phyloP scores from a whole-genome alignment of 2,888 invertebrate genomes.

The Amitus sp. region DNA sequence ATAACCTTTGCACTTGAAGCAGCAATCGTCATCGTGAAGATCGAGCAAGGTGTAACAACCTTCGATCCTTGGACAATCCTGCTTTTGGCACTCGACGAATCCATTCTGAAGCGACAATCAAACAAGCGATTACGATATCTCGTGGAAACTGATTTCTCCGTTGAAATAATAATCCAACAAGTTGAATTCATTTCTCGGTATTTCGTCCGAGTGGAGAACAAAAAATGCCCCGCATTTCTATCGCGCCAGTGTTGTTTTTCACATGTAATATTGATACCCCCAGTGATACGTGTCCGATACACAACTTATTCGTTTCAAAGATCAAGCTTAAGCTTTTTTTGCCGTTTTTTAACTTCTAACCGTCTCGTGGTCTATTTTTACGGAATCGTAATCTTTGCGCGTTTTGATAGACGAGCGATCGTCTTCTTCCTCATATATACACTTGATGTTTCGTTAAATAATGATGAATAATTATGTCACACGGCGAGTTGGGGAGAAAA shows the following conservation, averaged over 20 bases:
- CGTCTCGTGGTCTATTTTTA: neutral
- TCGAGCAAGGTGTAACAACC: constrained; percentile 79
- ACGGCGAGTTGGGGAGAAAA: constrained; percentile 29
- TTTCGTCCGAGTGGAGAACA: no score
- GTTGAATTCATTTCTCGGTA: no score
- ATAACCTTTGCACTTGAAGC: constrained; percentile 87
- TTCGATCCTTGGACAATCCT: constrained; percentile 82
- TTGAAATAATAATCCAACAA: no score
- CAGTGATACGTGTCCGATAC: neutral
- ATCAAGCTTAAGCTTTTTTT: neutral
- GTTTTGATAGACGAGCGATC: constrained; percentile 33
- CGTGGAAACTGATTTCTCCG: no score
- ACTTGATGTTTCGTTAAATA: constrained; percentile 36
- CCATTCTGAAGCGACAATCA: no score
- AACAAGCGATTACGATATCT: no score
- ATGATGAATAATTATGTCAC: constrained; percentile 56
- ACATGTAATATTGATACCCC: neutral
- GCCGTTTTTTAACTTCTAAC: neutral
- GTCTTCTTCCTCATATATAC: constrained; percentile 7
- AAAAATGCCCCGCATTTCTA: no score
- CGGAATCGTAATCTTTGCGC: neutral
- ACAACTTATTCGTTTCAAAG: constrained; percentile 2
- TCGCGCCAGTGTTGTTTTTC: neutral
- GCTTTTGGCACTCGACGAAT: constrained; percentile 79
- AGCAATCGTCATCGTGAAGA: constrained; percentile 79